Evolutionary conservation across 2,888 invertebrate species (phyloP), one percentile per base, ranked within the genome.

Genomic region (Strigamia maritima): DNA sequence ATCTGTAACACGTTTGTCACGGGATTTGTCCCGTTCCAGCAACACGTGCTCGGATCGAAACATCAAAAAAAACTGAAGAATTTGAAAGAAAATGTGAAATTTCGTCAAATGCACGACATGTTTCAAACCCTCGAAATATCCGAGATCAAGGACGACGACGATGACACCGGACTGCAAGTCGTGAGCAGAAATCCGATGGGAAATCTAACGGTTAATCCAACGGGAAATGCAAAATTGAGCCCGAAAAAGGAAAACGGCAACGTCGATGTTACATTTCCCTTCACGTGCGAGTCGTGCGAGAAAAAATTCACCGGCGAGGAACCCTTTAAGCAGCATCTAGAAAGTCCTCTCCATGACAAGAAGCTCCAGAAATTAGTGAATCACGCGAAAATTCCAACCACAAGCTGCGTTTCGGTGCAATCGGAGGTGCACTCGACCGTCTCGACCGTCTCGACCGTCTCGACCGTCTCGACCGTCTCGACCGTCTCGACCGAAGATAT

Each of bases 1-100:
- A 75, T 75, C 26, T 75, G 75, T 28, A 75, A 28, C 24, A 75
- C 26, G 24, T n/a, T 24, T 4, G 75, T 75, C 16, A 75, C 75
- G 22, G 75, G 75, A 1, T 31, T 6, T n/a, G 14, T 75, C 2
- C 75, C 75, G 3, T 75, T 19, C 10, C 14, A 26, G 35, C 24
- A 75, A 6, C 75, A 75, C 26, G 31, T 75, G 10, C 7, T n/a
- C 16, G 75, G 75, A 2, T n/a, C 28, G 35, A 28, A 75, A 75
- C 75, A 75, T n/a, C 22, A 31, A 14, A 75, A 75, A 12, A 75
- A 75, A 26, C 19, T 26, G 10, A 26, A 35, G 14, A n/a, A 8
- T 2, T 26, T 60, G 60, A 60, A 8, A 3, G 40, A 40, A 60
- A 19, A 2, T 1, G 22, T 10, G 2, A 60, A 60, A 19, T 2